A percentile compares a stretch with the other conserved stretches of the same genome.
Conservation (phyloP, 2,888 invertebrate species). For the Calameuta pallipes region DNA sequence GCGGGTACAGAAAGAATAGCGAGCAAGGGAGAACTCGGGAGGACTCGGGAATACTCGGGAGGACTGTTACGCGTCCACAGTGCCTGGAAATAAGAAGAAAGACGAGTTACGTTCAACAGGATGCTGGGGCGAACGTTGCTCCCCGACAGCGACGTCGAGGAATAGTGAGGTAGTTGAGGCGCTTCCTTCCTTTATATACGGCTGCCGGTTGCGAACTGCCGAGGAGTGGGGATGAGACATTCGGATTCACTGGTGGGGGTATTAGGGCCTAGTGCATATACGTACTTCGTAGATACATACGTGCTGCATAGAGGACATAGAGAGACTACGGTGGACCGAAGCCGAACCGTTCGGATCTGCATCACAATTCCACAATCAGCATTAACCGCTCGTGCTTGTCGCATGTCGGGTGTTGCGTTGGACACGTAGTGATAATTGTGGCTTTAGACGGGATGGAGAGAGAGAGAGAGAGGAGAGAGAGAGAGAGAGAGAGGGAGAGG, state of each 20-base stretch:
- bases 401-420: constrained; percentile 17
- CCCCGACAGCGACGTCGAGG: not conserved
- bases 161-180: not conserved
- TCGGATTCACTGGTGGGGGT: not conserved
- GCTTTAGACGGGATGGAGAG: constrained; percentile 36
- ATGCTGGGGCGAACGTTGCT: not conserved
- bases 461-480: constrained; percentile 34
- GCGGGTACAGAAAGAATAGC: not conserved
- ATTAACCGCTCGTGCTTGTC: constrained; percentile 47
- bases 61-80: not conserved
- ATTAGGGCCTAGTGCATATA: not conserved
- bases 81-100: not conserved
- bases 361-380: constrained; percentile 57
- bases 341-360: constrained; percentile 42
- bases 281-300: not conserved
- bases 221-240: not conserved
- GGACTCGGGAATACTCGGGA: too few species aligned
- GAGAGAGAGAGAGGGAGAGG: constrained; percentile 10
- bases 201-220: not conserved
- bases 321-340: not conserved
- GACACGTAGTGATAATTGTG: constrained; percentile 52
- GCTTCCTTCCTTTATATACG: not conserved
- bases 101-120: not conserved
- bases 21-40: not conserved
- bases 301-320: not conserved